These are phyloP conservation scores for Cephus rjabovi DNA, from an alignment of 2,888 invertebrate genomes.

Conservation along the genomic window DNA sequence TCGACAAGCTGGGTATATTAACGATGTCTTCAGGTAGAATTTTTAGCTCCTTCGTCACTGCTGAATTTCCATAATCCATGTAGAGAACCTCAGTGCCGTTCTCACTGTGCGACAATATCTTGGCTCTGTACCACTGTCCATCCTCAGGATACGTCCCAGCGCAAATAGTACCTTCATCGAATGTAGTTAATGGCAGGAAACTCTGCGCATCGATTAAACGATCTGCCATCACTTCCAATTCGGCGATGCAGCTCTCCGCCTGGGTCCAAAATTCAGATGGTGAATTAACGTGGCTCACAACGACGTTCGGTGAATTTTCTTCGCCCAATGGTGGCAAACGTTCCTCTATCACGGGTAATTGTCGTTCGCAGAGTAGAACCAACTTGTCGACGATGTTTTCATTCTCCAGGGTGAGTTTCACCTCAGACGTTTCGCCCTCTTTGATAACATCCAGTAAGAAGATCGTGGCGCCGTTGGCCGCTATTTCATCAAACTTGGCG, in stretches of 20 bases:
- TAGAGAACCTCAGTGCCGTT: conserved; percentile 74
- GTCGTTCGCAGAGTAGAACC: conserved; percentile 30
- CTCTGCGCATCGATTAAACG: conserved; percentile 71
- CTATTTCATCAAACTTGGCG: conserved; percentile 58
- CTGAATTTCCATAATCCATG: conserved; percentile 78
- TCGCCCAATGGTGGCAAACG: conserved; percentile 57
- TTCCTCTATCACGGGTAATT: conserved; percentile 37
- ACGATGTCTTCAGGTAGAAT: conserved; percentile 73
- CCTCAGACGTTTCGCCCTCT: conserved; percentile 73
- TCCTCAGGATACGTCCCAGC: conserved; percentile 77
- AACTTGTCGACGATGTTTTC: conserved; percentile 74
- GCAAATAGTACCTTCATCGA: conserved; percentile 71
- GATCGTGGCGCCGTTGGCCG: conserved; percentile 68
- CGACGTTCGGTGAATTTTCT: conserved; percentile 46
- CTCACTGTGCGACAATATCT: conserved; percentile 70
- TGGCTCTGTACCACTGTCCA: conserved; percentile 76
- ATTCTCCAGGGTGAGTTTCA: conserved; percentile 74
- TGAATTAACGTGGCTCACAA: conserved; percentile 48
- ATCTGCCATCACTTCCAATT: conserved; percentile 71
- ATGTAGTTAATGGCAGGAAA: conserved; percentile 68
- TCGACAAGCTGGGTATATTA: conserved; percentile 71
- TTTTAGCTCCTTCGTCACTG: conserved; percentile 71
- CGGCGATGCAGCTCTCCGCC: conserved; percentile 64
- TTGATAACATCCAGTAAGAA: conserved; percentile 69
- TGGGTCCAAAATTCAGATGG: conserved; percentile 61